Base-by-base conservation (phyloP, 2,888 invertebrate species). In the Eupithecia insigniata region DNA sequence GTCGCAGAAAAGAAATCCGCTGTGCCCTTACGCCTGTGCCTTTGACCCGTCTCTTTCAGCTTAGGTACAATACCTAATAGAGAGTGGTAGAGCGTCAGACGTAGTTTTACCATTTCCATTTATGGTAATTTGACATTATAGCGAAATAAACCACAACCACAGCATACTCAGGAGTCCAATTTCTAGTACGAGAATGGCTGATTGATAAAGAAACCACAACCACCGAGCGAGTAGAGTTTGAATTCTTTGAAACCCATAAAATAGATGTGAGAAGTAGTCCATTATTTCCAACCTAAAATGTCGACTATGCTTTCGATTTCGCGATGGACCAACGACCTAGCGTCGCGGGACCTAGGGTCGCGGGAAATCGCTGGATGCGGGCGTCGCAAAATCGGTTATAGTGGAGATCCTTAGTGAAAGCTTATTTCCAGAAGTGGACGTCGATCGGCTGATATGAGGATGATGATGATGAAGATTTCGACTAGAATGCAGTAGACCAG, bases 111-210 rank as follows among this genome's bases (percentile, higher is more conserved):
- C 34, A 30, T 62, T 62, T 32, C 61, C 69, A 46, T 62, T 36
- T 70, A 70, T 61, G 66, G 46, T 46, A 66, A 60, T 61, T 66
- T 70, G 43, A 34, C 36, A 66, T 66, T 39, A 67, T 32, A 32
- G 67, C 34, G 66, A 71, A 67, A 67, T 34, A 66, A 70, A 66
- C 66, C 71, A 58, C 68, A 68, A 65, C 64, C 58, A 66, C 46
- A 66, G 60, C 28, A 30, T 32, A 51, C 32, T 64, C 62, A 58
- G 43, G 46, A 43, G 60, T 72, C 51, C 55, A n/a, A 68, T 68
- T 61, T 32, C 28, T 39, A 55, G 51, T 55, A 26, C 16, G 30
- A 58, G 60, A 28, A 22, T 68, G 28, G 43, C 18, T 26, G 46
- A 68, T 62, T 67, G 46, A 62, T 61, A 68, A 58, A 22, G 66